Evolutionary conservation across 2,888 invertebrate species (phyloP).

Genomic region (Drosophila meridionalis): DNA sequence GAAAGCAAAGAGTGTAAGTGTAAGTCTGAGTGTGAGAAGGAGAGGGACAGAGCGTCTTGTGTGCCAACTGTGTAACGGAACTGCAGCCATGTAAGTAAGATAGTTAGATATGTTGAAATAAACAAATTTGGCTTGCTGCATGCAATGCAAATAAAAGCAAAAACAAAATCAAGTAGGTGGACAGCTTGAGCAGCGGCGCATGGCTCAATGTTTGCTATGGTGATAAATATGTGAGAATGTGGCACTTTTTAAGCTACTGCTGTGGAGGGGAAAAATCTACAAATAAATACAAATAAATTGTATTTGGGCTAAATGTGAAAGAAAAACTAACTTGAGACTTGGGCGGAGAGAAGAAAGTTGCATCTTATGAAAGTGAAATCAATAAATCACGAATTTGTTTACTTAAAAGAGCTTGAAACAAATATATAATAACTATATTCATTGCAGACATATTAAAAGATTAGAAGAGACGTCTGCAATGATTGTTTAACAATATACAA

Average conservation of each 20-base stretch:
- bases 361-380: conserved; percentile 1
- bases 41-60: neutral
- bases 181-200: conserved; percentile 41
- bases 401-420: neutral
- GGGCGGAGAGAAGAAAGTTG: neutral
- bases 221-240: conserved; percentile 30
- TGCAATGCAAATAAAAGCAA: conserved; percentile 1
- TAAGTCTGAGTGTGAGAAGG: neutral
- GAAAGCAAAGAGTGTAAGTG: neutral
- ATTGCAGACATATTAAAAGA: neutral
- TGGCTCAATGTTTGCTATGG: conserved; percentile 32
- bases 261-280: conserved; percentile 4
- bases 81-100: conserved; percentile 65
- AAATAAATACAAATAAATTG: neutral
- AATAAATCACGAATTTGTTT: conserved; percentile 2
- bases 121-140: conserved; percentile 59
- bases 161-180: conserved; percentile 25
- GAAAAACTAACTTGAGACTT: neutral
- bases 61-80: conserved; percentile 46
- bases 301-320: conserved; percentile 1
- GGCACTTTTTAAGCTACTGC: conserved; percentile 11
- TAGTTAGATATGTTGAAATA: conserved; percentile 66
- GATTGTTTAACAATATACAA: neutral
- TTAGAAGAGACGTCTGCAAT: neutral
- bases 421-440: neutral